phyloP scores from a whole-genome alignment of 1,140 invertebrate species.

The Trachelipus rathkii region DNA sequence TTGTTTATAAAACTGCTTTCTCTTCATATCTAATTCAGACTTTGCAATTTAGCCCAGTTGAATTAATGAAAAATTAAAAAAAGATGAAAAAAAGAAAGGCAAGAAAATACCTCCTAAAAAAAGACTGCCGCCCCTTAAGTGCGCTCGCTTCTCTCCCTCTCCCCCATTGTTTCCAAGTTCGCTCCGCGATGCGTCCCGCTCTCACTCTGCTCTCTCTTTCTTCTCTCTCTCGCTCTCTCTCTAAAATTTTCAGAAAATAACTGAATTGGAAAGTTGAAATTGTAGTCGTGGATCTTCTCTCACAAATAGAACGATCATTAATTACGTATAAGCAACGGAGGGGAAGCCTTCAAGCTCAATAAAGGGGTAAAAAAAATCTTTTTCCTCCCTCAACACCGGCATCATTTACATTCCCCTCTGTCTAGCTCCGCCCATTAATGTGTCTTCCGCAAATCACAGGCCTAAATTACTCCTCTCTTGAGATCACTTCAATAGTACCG shows the following conservation, averaged over 20 bases:
- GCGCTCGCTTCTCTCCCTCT: neutral
- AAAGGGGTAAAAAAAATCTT: constrained; percentile 3
- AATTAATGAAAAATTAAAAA: too few relatives aligned
- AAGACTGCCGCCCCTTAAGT: neutral
- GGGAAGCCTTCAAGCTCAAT: constrained; percentile 6
- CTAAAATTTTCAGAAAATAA: neutral
- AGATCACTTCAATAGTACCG: too few relatives aligned
- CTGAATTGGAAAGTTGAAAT: constrained; percentile 1
- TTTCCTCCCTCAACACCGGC: neutral
- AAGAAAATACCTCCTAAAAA: neutral
- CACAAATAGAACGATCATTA: neutral
- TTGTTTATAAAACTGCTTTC: constrained; percentile 5
- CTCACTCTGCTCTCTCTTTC: too few relatives aligned
- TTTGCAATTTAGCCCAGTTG: constrained; percentile 3
- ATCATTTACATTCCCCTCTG: neutral
- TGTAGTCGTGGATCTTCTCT: constrained; percentile 5
- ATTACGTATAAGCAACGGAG: constrained; percentile 2
- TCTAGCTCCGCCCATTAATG: neutral
- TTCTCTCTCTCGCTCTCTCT: neutral
- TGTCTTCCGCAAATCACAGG: neutral
- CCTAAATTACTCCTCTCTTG: too few relatives aligned
- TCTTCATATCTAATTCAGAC: constrained; percentile 7
- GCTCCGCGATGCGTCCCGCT: neutral
- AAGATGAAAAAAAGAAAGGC: too few relatives aligned
- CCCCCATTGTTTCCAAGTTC: too few relatives aligned